phyloP scores from a whole-genome alignment of 2,113 vertebrate genomes.

The Vulpes vulpes region DNA sequence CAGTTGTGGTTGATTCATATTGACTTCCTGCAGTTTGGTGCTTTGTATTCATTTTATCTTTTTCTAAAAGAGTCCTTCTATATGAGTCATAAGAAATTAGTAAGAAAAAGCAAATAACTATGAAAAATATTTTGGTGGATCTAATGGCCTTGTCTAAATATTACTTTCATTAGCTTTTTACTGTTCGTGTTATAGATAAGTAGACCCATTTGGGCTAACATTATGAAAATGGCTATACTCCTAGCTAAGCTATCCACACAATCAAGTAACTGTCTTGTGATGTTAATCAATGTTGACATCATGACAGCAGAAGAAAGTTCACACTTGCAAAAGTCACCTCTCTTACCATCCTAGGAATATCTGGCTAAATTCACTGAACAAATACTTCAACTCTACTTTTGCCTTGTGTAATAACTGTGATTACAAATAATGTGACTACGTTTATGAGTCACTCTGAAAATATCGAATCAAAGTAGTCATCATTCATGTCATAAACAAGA shows the following conservation, averaged over 20 bases:
- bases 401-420: not conserved
- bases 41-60: not conserved
- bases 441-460: conserved; percentile 60
- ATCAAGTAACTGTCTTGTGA: not conserved
- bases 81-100: not conserved
- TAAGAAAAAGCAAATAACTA: conserved; percentile 60
- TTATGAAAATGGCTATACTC: not conserved
- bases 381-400: not conserved
- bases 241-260: not conserved
- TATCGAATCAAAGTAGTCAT: conserved; percentile 25
- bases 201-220: conserved; percentile 32
- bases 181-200: conserved; percentile 55
- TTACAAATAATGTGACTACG: conserved; percentile 60
- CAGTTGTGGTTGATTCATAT: not conserved
- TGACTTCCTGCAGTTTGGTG: not conserved
- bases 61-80: conserved; percentile 51
- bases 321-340: not conserved
- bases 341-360: not conserved
- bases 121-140: conserved; percentile 18
- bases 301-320: not conserved
- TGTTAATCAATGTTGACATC: conserved; percentile 45
- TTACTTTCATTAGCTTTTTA: conserved; percentile 52
- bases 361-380: not conserved
- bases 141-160: conserved; percentile 46
- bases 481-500: conserved; percentile 34